Percentiles rank a stretch among this genome's conserved stretches.
phyloP scores from a whole-genome alignment of 2,797 vertebrate species.

The Anniella stebbinsi region DNA sequence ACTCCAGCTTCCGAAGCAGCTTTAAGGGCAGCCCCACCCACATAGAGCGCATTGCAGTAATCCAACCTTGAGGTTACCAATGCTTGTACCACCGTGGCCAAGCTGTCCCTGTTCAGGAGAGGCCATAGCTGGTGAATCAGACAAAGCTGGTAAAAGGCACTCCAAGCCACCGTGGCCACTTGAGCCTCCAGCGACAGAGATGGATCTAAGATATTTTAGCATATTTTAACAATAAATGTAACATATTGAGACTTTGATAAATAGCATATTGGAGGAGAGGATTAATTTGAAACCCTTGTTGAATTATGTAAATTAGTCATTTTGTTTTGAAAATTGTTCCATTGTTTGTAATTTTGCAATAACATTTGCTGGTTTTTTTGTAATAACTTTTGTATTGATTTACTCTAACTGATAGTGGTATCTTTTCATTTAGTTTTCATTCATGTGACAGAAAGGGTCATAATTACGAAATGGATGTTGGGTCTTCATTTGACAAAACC shows the following conservation, averaged over 20 bases:
- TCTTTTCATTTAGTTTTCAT: slow-evolving; percentile 51
- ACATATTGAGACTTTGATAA: not conserved
- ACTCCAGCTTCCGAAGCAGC: no score
- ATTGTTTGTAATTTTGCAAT: not conserved
- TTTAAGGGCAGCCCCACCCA: no score
- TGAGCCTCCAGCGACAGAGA: no score
- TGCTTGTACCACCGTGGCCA: no score
- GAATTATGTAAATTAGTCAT: not conserved
- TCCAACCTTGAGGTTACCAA: no score
- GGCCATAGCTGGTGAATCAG: no score
- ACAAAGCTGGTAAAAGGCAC: no score
- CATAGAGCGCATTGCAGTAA: no score
- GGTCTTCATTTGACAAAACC: slow-evolving; percentile 87
- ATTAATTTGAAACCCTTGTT: not conserved
- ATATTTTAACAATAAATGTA: no score
- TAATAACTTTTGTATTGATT: not conserved
- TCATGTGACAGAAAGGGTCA: slow-evolving; percentile 55
- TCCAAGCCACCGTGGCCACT: no score
- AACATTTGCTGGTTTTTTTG: not conserved
- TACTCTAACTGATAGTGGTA: not conserved
- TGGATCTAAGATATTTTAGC: no score
- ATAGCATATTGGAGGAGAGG: not conserved
- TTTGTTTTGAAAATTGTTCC: not conserved
- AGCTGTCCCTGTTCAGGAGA: no score
- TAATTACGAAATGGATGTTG: slow-evolving; percentile 86